A percentile compares a stretch with the other conserved stretches of the same genome.
Conservation (phyloP, 2,113 vertebrate species). For the Heterocephalus glaber region DNA sequence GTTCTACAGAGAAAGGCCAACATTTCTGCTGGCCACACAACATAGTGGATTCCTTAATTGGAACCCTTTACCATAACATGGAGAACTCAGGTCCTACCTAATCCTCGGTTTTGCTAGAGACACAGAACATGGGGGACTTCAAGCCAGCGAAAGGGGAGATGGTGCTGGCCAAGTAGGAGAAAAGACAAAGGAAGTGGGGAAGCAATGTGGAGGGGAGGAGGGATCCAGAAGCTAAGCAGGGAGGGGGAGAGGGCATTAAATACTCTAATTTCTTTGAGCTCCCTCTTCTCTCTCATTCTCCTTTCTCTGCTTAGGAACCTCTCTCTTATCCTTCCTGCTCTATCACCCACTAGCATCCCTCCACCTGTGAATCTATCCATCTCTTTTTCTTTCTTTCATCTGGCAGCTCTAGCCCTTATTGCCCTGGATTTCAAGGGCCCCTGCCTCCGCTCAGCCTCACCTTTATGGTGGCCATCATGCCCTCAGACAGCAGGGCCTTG, state of each 20-base stretch:
- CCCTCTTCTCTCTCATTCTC: background rate
- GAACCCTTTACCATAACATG: background rate
- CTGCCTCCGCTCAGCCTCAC: background rate
- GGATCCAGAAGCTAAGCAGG: background rate
- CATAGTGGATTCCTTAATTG: background rate
- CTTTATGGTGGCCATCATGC: background rate
- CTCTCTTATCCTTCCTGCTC: background rate
- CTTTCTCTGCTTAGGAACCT: background rate
- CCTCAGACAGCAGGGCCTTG: background rate
- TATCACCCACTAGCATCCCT: background rate
- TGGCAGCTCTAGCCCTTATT: background rate
- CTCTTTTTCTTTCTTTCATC: background rate
- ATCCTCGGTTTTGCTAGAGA: background rate
- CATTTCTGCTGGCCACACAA: background rate
- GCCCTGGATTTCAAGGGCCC: background rate
- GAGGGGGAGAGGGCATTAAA: background rate
- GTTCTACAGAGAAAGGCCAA: constrained; percentile 24
- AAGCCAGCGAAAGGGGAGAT: background rate
- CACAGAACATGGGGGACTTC: background rate
- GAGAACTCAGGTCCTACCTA: background rate
- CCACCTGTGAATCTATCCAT: background rate
- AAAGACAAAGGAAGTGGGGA: background rate
- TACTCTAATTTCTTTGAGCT: background rate
- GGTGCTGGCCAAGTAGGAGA: background rate
- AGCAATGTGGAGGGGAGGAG: background rate